phyloP scores from a whole-genome alignment of 1,140 invertebrate genomes.

The Caenorhabditis brenneri region DNA sequence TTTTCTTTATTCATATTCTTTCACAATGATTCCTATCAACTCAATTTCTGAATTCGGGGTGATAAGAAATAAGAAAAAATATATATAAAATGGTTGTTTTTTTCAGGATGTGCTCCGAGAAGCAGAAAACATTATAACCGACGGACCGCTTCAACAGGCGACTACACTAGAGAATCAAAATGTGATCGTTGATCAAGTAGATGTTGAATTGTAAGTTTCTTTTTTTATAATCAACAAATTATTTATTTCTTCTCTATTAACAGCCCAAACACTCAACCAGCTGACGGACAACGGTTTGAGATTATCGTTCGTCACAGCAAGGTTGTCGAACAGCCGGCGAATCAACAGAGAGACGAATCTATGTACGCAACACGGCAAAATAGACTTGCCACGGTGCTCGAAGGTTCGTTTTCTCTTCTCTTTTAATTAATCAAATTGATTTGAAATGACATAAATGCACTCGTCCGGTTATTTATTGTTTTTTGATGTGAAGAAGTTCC shows the following conservation, averaged over 20 bases:
- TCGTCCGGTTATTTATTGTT: background rate
- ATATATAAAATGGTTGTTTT: background rate
- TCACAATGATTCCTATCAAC: background rate
- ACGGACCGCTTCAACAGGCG: slow-evolving; percentile 41
- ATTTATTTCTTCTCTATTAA: background rate
- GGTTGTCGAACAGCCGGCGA: slow-evolving; percentile 46
- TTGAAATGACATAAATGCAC: background rate
- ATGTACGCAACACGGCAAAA: background rate
- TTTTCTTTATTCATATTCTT: background rate
- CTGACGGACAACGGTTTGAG: slow-evolving; percentile 38
- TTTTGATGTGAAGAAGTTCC: background rate
- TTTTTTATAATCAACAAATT: background rate
- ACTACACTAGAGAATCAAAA: slow-evolving; percentile 30
- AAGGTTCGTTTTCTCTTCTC: slow-evolving; percentile 8
- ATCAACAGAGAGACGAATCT: slow-evolving; percentile 32
- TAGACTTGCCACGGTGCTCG: background rate
- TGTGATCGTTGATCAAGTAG: slow-evolving; percentile 49
- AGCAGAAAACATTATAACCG: slow-evolving; percentile 45
- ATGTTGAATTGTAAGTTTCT: slow-evolving; percentile 42
- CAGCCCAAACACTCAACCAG: slow-evolving; percentile 6
- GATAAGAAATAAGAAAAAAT: background rate
- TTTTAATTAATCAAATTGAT: background rate
- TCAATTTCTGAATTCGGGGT: too few species aligned
- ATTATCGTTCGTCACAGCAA: slow-evolving; percentile 51
- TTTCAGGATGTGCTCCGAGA: slow-evolving; percentile 52